phyloP scores from a whole-genome alignment of 1,140 invertebrate species.

The Prorops nasuta region DNA sequence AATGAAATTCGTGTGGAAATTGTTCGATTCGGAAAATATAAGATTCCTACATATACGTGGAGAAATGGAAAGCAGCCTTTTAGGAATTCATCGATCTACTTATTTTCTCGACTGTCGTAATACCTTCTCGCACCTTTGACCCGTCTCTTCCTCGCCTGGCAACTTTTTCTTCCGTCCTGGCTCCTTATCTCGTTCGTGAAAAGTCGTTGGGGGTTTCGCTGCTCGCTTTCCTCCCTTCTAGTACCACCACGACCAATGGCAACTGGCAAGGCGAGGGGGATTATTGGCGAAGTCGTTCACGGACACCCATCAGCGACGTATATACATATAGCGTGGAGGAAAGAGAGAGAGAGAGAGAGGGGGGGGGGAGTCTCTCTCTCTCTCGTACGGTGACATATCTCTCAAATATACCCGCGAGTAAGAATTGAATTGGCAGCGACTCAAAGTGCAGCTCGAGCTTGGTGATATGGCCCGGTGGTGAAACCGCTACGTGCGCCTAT shows the following conservation, averaged over 20 bases:
- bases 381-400: neutral
- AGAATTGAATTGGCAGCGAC: constrained; percentile 40
- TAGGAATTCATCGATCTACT: constrained; percentile 21
- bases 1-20: no score
- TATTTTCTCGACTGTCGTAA: constrained; percentile 8
- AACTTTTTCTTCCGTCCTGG: constrained; percentile 9
- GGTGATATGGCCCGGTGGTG: neutral
- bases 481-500: neutral
- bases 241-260: no score
- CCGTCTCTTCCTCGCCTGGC: neutral
- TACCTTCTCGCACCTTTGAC: constrained; percentile 10
- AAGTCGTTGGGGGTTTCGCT: neutral
- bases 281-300: no score
- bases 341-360: no score
- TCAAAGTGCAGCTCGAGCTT: constrained; percentile 24
- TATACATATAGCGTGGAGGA: no score
- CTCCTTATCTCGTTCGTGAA: constrained; percentile 11
- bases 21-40: no score
- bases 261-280: no score
- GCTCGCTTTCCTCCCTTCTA: constrained; percentile 6
- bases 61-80: neutral
- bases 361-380: neutral
- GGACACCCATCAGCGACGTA: no score
- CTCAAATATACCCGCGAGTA: constrained; percentile 15
- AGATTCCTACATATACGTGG: no score